Conservation (phyloP, 1,140 invertebrate species). For the Drosophila oshimai region DNA sequence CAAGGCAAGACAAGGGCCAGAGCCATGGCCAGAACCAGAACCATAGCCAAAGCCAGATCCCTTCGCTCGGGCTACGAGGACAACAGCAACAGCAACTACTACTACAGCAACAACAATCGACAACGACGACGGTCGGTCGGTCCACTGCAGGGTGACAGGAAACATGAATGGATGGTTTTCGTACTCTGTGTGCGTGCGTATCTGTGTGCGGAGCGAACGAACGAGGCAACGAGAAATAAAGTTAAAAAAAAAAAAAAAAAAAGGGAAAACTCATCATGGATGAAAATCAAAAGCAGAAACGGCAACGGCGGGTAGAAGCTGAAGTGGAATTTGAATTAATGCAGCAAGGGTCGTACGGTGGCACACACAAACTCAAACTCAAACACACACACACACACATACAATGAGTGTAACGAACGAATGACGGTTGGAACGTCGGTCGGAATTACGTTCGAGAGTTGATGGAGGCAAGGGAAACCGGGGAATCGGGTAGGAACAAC, state of each 20-base stretch:
- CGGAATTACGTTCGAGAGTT: slow-evolving; percentile 51
- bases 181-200: slow-evolving; percentile 35
- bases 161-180: slow-evolving; percentile 79
- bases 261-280: slow-evolving; percentile 79
- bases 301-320: slow-evolving; percentile 60
- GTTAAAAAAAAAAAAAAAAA: slow-evolving; percentile 49
- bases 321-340: slow-evolving; percentile 76
- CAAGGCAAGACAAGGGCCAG: slow-evolving; percentile 5
- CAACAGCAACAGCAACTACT: slow-evolving; percentile 40
- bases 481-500: slow-evolving; percentile 2
- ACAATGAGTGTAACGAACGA: slow-evolving; percentile 41
- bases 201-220: slow-evolving; percentile 39
- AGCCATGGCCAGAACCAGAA: slow-evolving; percentile 16
- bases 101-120: slow-evolving; percentile 17
- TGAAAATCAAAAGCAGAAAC: slow-evolving; percentile 79
- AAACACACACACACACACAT: slow-evolving; percentile 17
- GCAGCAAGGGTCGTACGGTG: slow-evolving; percentile 70
- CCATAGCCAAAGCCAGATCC: slow-evolving; percentile 29
- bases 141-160: slow-evolving; percentile 75
- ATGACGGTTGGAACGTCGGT: slow-evolving; percentile 37
- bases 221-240: slow-evolving; percentile 48
- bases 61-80: slow-evolving; percentile 40
- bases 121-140: slow-evolving; percentile 28
- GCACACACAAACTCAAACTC: slow-evolving; percentile 23
- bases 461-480: not conserved